These are phyloP conservation scores for Xylocampa areola DNA, from an alignment of 2,888 invertebrate species.

Conservation along the genomic window DNA sequence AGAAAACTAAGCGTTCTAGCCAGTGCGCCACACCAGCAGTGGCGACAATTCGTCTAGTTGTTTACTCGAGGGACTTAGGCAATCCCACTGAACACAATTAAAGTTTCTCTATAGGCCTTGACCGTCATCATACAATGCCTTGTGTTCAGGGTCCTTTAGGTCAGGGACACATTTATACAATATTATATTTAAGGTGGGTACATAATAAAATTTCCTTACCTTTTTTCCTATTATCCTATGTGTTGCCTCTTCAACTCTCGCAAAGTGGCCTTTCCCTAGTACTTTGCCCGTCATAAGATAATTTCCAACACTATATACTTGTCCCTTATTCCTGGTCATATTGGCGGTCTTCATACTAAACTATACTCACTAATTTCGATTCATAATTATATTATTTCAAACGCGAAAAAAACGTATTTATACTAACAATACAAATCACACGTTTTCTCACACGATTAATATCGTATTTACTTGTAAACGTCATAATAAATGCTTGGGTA, in stretches of 20 bases:
- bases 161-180: no score
- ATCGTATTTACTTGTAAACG: slow-evolving; percentile 74
- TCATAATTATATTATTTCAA: slow-evolving; percentile 72
- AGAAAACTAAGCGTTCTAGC: no score
- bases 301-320: slow-evolving; percentile 91
- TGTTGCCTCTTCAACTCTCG: slow-evolving; percentile 93
- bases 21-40: no score
- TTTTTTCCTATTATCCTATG: slow-evolving; percentile 92
- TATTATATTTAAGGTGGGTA: background rate
- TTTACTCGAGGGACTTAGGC: no score
- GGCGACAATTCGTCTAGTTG: no score
- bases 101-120: no score
- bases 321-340: slow-evolving; percentile 76
- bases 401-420: slow-evolving; percentile 53
- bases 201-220: slow-evolving; percentile 78
- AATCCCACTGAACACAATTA: no score
- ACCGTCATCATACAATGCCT: no score
- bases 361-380: slow-evolving; percentile 74
- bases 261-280: slow-evolving; percentile 94
- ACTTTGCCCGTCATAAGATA: slow-evolving; percentile 92
- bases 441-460: slow-evolving; percentile 65
- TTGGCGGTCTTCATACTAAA: slow-evolving; percentile 74
- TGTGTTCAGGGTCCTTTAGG: no score
- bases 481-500: slow-evolving; percentile 75
- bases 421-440: slow-evolving; percentile 53